These are phyloP conservation scores for Ptyas mucosa DNA, from an alignment of 2,113 vertebrate genomes.

Conservation along the genomic window DNA sequence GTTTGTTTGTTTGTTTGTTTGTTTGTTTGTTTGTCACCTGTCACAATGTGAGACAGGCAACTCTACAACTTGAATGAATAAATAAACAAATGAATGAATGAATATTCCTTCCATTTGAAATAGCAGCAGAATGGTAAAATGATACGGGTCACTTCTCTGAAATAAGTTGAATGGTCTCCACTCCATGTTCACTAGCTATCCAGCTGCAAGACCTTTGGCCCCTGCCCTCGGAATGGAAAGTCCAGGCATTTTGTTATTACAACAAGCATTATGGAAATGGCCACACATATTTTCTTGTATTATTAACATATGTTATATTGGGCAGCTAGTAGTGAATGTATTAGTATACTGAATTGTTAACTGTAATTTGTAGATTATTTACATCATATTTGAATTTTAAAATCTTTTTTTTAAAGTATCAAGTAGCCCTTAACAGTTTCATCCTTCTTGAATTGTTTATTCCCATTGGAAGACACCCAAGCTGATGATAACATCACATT, in stretches of 20 bases:
- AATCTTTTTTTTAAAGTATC: neutral
- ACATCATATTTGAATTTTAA: neutral
- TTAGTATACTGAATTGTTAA: neutral
- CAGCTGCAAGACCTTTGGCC: neutral
- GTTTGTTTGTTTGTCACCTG: neutral
- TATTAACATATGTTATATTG: neutral
- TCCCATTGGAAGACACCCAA: neutral
- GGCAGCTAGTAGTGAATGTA: neutral
- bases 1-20: neutral
- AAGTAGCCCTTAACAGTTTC: neutral
- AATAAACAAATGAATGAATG: neutral
- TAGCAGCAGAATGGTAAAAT: neutral
- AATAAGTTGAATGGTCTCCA: neutral
- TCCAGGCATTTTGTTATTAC: neutral
- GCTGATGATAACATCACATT: neutral
- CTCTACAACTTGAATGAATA: too few species aligned
- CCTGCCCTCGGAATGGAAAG: neutral
- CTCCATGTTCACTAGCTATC: neutral
- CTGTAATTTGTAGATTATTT: neutral
- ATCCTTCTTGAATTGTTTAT: neutral
- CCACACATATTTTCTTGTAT: neutral
- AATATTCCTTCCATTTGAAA: neutral
- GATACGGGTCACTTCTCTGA: neutral
- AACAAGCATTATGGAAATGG: neutral
- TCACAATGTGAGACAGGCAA: neutral